phyloP scores from a whole-genome alignment of 2,888 invertebrate species.

The Amiota communis region DNA sequence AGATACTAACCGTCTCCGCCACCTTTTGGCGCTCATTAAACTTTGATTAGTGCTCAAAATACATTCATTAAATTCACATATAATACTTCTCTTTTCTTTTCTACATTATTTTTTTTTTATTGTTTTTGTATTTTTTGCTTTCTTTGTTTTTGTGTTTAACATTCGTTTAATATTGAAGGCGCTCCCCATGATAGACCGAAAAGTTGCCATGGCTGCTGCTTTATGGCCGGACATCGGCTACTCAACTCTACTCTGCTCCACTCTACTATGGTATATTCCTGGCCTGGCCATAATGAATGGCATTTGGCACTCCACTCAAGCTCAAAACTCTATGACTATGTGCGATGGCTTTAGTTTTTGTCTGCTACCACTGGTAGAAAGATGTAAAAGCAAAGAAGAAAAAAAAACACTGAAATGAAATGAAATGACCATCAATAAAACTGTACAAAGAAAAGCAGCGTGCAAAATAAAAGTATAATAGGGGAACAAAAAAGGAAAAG shows the following conservation, averaged over 20 bases:
- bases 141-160: constrained; percentile 1
- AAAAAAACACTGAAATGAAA: constrained; percentile 1
- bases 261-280: no score
- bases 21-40: constrained; percentile 25
- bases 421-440: constrained; percentile 23
- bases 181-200: background rate
- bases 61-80: constrained; percentile 25
- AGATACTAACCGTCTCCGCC: background rate
- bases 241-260: no score
- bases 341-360: background rate
- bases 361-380: background rate
- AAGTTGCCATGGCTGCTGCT: background rate
- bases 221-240: constrained; percentile 4
- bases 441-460: constrained; percentile 1
- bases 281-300: constrained; percentile 13
- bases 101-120: constrained; percentile 2
- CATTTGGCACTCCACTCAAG: background rate
- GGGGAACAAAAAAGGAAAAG: background rate
- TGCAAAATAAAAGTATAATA: no score
- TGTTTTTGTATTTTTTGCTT: constrained; percentile 6
- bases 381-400: constrained; percentile 4
- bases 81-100: background rate
- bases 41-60: constrained; percentile 32
- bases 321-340: background rate
- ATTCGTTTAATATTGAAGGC: background rate